These are phyloP conservation scores for Rhagonycha lutea DNA, from an alignment of 2,888 invertebrate species.

Conservation along the genomic window DNA sequence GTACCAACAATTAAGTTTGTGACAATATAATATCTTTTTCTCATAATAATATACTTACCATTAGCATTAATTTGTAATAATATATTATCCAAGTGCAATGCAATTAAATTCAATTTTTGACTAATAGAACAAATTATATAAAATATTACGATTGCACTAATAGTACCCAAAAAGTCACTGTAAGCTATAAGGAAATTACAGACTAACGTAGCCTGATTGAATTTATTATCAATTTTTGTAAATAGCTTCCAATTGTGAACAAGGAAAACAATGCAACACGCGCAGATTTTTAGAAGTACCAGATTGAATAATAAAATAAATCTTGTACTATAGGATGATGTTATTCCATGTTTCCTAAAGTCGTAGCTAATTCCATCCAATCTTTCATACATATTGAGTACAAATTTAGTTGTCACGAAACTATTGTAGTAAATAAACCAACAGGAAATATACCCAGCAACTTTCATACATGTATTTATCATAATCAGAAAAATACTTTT, in stretches of 20 bases:
- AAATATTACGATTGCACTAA: not conserved
- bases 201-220: no score
- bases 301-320: not conserved
- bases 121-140: not conserved
- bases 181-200: not conserved
- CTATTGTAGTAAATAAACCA: no score
- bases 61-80: not conserved
- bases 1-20: no score
- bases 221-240: not conserved
- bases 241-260: not conserved
- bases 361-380: no score
- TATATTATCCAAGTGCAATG: not conserved
- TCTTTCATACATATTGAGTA: no score
- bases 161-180: not conserved
- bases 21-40: no score
- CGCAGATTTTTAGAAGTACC: not conserved
- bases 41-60: not conserved
- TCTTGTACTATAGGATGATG: no score
- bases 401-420: no score
- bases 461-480: no score
- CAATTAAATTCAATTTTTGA: not conserved
- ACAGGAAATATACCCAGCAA: no score
- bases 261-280: not conserved
- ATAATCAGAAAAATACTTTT: no score
- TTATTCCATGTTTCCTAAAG: no score